Conservation (phyloP, 2,888 invertebrate genomes). For the Lymantria dispar region DNA sequence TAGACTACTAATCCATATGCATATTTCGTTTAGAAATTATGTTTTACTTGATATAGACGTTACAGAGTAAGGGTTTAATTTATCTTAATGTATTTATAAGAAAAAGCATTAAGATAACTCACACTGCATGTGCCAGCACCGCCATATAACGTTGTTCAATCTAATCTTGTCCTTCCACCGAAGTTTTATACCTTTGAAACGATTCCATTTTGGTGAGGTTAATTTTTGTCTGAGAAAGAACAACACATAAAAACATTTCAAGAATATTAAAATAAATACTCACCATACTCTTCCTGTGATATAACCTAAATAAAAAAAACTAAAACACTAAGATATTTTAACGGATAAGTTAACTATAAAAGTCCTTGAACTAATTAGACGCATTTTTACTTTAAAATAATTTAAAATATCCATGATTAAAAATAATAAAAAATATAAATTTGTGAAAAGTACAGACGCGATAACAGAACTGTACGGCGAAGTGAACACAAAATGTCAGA, state of each 20-base stretch:
- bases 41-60: background rate
- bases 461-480: conserved; percentile 57
- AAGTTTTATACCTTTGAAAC: conserved; percentile 98
- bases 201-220: conserved; percentile 99
- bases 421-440: conserved; percentile 32
- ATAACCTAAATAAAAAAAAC: conserved; percentile 43
- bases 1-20: background rate
- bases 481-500: conserved; percentile 51
- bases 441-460: conserved; percentile 49
- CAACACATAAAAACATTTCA: conserved; percentile 32
- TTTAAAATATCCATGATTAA: conserved; percentile 62
- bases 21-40: background rate
- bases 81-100: background rate
- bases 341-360: conserved; percentile 57
- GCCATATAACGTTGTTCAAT: conserved; percentile 99
- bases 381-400: conserved; percentile 62
- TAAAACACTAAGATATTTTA: conserved; percentile 50
- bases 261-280: conserved; percentile 31
- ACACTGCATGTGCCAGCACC: conserved; percentile 99
- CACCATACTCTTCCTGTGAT: conserved; percentile 54
- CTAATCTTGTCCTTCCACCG: conserved; percentile 99
- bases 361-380: conserved; percentile 57
- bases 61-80: background rate
- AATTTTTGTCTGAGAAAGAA: conserved; percentile 94
- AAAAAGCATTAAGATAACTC: conserved; percentile 53